These are phyloP conservation scores for Ethmia dodecea DNA, from an alignment of 2,888 invertebrate species.

Conservation along the genomic window DNA sequence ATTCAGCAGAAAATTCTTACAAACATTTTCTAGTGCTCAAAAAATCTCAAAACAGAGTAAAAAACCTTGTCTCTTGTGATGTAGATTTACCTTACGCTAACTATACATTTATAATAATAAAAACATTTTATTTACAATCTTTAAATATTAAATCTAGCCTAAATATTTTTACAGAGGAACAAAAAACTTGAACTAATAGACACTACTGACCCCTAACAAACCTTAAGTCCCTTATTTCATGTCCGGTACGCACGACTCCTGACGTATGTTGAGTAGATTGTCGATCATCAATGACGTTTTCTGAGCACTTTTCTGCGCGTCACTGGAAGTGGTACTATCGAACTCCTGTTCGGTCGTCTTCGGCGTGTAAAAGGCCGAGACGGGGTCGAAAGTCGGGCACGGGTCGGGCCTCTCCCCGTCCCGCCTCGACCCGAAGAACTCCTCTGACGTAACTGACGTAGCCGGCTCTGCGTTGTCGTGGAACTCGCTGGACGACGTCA, in stretches of 20 bases:
- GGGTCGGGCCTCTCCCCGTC: conserved; percentile 60
- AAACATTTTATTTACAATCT: conserved; percentile 71
- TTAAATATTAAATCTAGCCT: conserved; percentile 63
- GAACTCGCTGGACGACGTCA: conserved; percentile 69
- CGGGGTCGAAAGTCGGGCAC: conserved; percentile 55
- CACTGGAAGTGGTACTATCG: conserved; percentile 35
- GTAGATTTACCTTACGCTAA: conserved; percentile 42
- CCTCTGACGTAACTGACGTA: conserved; percentile 33
- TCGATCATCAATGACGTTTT: conserved; percentile 67
- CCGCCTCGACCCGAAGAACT: conserved; percentile 51
- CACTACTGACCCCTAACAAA: conserved; percentile 54
- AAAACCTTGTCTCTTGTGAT: conserved; percentile 54
- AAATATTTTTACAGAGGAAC: conserved; percentile 73
- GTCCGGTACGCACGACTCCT: conserved; percentile 54
- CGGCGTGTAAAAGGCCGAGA: conserved; percentile 67
- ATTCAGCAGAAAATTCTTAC: too few species aligned
- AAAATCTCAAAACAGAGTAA: conserved; percentile 26
- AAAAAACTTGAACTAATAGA: conserved; percentile 68
- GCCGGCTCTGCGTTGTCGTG: conserved; percentile 41
- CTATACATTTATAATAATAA: conserved; percentile 69
- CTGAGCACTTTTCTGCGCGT: conserved; percentile 54
- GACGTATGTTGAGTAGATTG: conserved; percentile 55
- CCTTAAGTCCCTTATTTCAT: conserved; percentile 43
- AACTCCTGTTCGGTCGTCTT: conserved; percentile 48
- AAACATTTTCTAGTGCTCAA: not conserved